Conservation (phyloP, 2,888 invertebrate species). For the Tachina fera region DNA sequence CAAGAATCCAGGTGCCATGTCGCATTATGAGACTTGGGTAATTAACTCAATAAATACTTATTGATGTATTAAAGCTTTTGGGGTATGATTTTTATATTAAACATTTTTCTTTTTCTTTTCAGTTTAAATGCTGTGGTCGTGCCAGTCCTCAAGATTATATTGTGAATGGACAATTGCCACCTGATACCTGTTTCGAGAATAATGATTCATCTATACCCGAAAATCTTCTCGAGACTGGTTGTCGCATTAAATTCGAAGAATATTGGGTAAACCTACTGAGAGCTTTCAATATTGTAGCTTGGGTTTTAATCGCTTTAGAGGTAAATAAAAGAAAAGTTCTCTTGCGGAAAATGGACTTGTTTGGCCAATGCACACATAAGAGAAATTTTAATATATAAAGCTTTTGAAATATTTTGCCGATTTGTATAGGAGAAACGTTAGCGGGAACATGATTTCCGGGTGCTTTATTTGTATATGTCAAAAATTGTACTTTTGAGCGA, state of each 20-base stretch:
- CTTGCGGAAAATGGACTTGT: no score
- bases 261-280: slow-evolving; percentile 76
- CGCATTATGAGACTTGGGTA: slow-evolving; percentile 79
- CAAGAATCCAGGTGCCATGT: slow-evolving; percentile 78
- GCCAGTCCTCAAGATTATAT: slow-evolving; percentile 80
- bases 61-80: not conserved
- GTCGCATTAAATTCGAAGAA: slow-evolving; percentile 76
- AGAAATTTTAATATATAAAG: no score
- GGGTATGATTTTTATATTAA: not conserved
- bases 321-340: slow-evolving; percentile 63
- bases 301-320: slow-evolving; percentile 76
- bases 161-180: slow-evolving; percentile 78
- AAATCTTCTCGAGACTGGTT: slow-evolving; percentile 78
- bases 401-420: no score
- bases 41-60: slow-evolving; percentile 36
- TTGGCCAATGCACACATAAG: no score
- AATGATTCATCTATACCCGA: slow-evolving; percentile 75
- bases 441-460: no score
- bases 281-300: slow-evolving; percentile 76
- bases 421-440: no score
- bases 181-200: slow-evolving; percentile 77
- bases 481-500: no score
- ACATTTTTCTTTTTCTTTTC: not conserved
- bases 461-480: not conserved
- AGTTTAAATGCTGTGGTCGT: slow-evolving; percentile 80